phyloP scores from a whole-genome alignment of 2,888 invertebrate genomes.

The Eubasilissa splendida region DNA sequence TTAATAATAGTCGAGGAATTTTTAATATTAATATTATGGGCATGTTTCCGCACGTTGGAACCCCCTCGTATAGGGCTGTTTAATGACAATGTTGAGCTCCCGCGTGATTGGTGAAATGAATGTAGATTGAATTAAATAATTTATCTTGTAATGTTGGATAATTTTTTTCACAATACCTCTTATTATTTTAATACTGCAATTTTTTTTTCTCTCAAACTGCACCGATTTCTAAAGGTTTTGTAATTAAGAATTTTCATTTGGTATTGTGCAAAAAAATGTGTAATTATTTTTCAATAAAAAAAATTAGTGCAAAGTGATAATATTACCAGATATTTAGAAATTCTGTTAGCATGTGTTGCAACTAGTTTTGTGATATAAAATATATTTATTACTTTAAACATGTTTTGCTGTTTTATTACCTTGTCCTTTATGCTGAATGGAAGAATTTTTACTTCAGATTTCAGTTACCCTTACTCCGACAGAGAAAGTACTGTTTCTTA shows the following conservation, averaged over 20 bases:
- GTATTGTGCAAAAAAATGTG: conserved; percentile 19
- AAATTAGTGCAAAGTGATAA: conserved; percentile 49
- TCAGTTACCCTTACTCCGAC: not conserved
- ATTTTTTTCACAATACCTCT: not conserved
- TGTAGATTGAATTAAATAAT: not conserved
- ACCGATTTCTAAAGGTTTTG: not conserved
- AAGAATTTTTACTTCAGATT: not conserved
- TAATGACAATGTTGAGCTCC: too few relatives aligned
- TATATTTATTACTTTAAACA: conserved; percentile 57
- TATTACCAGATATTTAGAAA: conserved; percentile 51
- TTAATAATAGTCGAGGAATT: too few relatives aligned
- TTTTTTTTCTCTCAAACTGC: not conserved
- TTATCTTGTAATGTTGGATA: not conserved
- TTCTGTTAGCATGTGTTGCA: conserved; percentile 57
- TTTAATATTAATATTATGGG: too few relatives aligned
- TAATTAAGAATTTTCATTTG: not conserved
- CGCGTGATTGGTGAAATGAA: not conserved
- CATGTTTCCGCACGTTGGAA: too few relatives aligned
- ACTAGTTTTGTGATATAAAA: conserved; percentile 59
- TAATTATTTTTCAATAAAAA: conserved; percentile 35
- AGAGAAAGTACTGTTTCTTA: too few relatives aligned
- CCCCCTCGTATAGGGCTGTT: too few relatives aligned
- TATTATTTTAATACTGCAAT: not conserved
- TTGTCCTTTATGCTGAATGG: not conserved
- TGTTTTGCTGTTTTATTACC: conserved; percentile 14